Percentiles rank a stretch among this genome's conserved stretches.
Conservation (phyloP, 2,888 invertebrate species). For the Heliothis peltigera region DNA sequence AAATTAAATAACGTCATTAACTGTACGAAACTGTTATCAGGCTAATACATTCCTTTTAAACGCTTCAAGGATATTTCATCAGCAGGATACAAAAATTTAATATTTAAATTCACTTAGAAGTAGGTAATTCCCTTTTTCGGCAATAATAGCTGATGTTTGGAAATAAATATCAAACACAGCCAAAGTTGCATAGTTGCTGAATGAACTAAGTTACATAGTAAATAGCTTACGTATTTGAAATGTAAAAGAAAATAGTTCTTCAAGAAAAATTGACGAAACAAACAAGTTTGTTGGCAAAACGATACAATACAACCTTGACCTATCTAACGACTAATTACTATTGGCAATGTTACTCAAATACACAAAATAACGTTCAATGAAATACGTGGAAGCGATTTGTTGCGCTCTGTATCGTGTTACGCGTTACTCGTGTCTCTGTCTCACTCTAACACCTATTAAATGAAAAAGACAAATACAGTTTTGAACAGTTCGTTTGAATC, state of each 20-base stretch:
- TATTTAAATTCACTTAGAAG: no score
- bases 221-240: not conserved
- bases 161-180: no score
- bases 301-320: conserved; percentile 77
- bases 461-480: conserved; percentile 12
- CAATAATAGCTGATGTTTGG: no score
- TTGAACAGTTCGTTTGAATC: conserved; percentile 25
- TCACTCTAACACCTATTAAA: conserved; percentile 15
- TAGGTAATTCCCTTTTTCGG: no score
- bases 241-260: conserved; percentile 13
- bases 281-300: conserved; percentile 74
- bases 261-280: conserved; percentile 50
- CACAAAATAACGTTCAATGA: conserved; percentile 52
- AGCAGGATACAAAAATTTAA: not conserved
- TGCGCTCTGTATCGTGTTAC: conserved; percentile 58
- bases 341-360: conserved; percentile 75
- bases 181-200: no score
- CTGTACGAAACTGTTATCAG: not conserved
- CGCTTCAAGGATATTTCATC: not conserved
- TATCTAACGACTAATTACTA: conserved; percentile 80
- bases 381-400: conserved; percentile 58
- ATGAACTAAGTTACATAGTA: no score
- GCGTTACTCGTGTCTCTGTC: conserved; percentile 15
- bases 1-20: conserved; percentile 28
- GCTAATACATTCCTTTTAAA: not conserved